Evolutionary conservation across 2,888 invertebrate genomes (phyloP).

Genomic region (Microctonus hyperodae): DNA sequence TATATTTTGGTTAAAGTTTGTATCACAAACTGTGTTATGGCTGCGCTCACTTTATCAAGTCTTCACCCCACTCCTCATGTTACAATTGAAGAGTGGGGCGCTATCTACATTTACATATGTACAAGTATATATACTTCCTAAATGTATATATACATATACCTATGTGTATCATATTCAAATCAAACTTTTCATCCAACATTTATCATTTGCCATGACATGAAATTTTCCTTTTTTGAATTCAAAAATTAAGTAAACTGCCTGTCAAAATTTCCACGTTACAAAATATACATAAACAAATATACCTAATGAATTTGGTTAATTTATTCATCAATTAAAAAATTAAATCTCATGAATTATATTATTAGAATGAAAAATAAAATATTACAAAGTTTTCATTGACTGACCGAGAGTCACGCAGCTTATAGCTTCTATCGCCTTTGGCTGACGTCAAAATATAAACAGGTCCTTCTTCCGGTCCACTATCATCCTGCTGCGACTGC

Average conservation of each 20-base stretch:
- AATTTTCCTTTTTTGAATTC: too few species aligned
- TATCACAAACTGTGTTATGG: conserved; percentile 30
- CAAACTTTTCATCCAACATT: too few species aligned
- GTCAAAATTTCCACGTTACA: neutral
- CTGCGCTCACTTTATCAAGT: conserved; percentile 17
- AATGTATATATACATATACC: too few species aligned
- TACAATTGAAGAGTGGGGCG: neutral
- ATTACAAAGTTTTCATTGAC: neutral
- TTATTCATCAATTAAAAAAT: neutral
- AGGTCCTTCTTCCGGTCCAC: conserved; percentile 60
- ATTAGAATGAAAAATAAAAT: neutral
- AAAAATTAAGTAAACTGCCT: too few species aligned
- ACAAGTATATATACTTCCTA: too few species aligned
- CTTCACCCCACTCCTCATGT: neutral
- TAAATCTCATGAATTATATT: neutral
- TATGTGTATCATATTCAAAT: too few species aligned
- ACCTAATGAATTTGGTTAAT: too few species aligned
- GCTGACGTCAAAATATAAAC: conserved; percentile 60
- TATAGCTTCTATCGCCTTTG: conserved; percentile 66
- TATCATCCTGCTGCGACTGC: conserved; percentile 58
- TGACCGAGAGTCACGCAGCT: conserved; percentile 78
- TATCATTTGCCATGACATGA: too few species aligned
- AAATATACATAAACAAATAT: neutral
- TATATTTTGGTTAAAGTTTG: conserved; percentile 27
- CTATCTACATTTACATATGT: too few species aligned